Conservation (phyloP, 1,140 invertebrate genomes). For the Aethina tumida region DNA sequence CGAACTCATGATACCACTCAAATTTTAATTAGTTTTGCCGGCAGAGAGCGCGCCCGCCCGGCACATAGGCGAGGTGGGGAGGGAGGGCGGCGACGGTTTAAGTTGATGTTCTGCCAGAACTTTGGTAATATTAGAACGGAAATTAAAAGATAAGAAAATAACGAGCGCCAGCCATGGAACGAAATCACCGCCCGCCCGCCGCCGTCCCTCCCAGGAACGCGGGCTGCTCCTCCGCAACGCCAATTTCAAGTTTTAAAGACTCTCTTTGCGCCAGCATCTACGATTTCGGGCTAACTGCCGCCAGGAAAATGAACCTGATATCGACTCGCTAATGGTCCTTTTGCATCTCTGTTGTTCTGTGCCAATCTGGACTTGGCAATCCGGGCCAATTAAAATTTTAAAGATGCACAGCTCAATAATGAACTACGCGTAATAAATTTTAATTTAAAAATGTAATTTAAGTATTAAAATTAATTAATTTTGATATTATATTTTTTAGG, state of each 20-base stretch:
- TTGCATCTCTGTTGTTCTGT: no score
- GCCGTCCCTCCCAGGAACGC: background rate
- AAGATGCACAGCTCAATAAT: no score
- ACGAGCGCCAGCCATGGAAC: conserved; percentile 23
- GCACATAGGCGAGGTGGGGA: no score
- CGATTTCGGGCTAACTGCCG: background rate
- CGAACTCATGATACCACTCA: conserved; percentile 28
- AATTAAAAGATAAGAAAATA: conserved; percentile 37
- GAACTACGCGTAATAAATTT: no score
- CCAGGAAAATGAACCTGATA: background rate
- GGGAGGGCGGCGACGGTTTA: conserved; percentile 23
- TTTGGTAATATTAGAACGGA: conserved; percentile 35
- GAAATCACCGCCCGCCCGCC: no score
- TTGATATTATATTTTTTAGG: no score
- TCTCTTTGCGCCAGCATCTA: conserved; percentile 3
- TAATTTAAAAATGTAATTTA: no score
- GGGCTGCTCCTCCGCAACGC: conserved; percentile 7
- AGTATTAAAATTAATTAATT: no score
- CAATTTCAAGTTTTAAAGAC: conserved; percentile 10
- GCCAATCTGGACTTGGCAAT: no score
- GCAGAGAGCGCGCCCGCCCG: no score
- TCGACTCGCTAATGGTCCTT: background rate
- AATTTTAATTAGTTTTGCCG: conserved; percentile 37
- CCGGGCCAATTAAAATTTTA: no score
- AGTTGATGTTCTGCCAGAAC: conserved; percentile 29